Evolutionary conservation across 2,113 vertebrate species (phyloP).

Genomic region (Limnothrissa miodon): DNA sequence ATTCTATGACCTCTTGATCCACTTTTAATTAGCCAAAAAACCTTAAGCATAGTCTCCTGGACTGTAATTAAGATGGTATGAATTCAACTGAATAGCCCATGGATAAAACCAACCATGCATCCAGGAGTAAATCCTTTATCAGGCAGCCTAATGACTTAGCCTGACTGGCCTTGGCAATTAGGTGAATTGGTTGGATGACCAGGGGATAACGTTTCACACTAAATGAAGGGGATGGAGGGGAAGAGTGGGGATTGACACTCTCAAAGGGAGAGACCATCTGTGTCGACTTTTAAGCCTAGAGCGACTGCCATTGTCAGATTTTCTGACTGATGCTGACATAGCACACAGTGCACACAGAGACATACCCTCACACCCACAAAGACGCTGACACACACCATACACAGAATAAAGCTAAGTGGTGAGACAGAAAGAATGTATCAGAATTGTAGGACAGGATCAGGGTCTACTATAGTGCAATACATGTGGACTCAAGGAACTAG

Average conservation of each 20-base stretch:
- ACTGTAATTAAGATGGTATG: neutral
- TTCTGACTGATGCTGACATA: neutral
- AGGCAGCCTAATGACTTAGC: neutral
- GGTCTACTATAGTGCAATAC: neutral
- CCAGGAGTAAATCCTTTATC: neutral
- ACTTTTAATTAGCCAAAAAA: neutral
- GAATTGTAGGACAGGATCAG: neutral
- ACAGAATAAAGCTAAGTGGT: neutral
- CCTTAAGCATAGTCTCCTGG: neutral
- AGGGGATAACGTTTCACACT: conserved; percentile 51
- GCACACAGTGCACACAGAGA: neutral
- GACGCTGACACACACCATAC: neutral
- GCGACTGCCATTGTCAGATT: neutral
- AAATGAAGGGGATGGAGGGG: conserved; percentile 52
- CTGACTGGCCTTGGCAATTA: conserved; percentile 52
- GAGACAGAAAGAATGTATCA: neutral
- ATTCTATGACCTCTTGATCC: neutral
- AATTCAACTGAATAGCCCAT: neutral
- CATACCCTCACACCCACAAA: neutral
- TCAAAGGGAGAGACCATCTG: conserved; percentile 60
- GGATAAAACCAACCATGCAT: neutral
- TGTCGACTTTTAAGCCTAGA: conserved; percentile 47
- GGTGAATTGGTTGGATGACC: conserved; percentile 61
- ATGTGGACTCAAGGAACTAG: neutral
- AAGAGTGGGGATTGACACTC: conserved; percentile 42